These are phyloP conservation scores for Lordiphosa stackelbergi DNA, from an alignment of 1,140 invertebrate genomes.

Conservation along the genomic window DNA sequence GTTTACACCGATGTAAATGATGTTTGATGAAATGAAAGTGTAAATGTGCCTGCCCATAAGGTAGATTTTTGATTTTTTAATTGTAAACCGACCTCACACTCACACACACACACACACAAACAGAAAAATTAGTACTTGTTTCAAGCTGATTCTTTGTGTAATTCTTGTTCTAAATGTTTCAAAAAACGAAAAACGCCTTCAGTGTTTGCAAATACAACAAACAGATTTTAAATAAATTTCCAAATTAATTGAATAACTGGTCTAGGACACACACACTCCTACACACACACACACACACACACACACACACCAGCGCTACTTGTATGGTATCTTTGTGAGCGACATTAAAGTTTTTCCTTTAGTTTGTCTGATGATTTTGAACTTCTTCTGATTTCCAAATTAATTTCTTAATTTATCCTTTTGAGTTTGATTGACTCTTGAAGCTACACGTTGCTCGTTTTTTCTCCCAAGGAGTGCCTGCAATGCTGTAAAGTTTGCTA, in stretches of 20 bases:
- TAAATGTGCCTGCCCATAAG: constrained; percentile 62
- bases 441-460: constrained; percentile 42
- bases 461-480: constrained; percentile 13
- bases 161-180: constrained; percentile 69
- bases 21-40: constrained; percentile 25
- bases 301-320: constrained; percentile 44
- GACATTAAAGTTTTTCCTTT: constrained; percentile 26
- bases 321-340: constrained; percentile 61
- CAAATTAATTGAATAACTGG: constrained; percentile 31
- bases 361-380: constrained; percentile 36
- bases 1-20: constrained; percentile 47
- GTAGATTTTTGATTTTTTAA: constrained; percentile 47
- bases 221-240: constrained; percentile 54
- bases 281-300: constrained; percentile 19
- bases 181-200: constrained; percentile 49
- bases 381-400: constrained; percentile 38
- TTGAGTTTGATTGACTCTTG: constrained; percentile 52
- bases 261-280: constrained; percentile 28
- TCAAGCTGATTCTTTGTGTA: constrained; percentile 71
- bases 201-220: constrained; percentile 71
- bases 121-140: constrained; percentile 67
- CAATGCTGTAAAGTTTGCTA: constrained; percentile 47
- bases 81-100: constrained; percentile 7
- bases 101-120: constrained; percentile 26
- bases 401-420: constrained; percentile 34